A percentile compares a stretch with the other conserved stretches of the same genome.
phyloP scores from a whole-genome alignment of 2,888 invertebrate species.

The Agriopis aurantiaria region DNA sequence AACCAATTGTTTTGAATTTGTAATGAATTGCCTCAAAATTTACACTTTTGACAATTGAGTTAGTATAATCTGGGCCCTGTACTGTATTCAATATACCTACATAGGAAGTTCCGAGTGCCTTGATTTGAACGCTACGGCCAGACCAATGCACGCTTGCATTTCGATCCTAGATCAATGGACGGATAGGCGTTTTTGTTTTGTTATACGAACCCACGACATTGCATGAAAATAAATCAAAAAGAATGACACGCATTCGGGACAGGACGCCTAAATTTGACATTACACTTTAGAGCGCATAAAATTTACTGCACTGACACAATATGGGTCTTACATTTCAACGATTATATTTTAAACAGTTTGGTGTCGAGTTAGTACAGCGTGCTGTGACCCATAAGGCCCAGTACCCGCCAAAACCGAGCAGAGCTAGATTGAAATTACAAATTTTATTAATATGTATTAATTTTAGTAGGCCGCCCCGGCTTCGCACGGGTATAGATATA shows the following conservation, averaged over 20 bases:
- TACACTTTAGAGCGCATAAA: background rate
- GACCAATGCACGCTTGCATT: conserved; percentile 2
- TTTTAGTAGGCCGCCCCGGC: too few species aligned
- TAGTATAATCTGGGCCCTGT: too few species aligned
- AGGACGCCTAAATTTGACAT: too few species aligned
- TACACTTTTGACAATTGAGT: too few species aligned
- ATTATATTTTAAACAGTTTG: background rate
- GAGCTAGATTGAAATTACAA: background rate
- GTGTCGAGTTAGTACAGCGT: background rate
- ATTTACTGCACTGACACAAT: background rate
- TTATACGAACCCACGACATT: conserved; percentile 12
- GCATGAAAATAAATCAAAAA: background rate
- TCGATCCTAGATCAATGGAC: background rate
- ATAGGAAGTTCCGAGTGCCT: background rate
- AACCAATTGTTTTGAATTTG: too few species aligned
- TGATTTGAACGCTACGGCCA: background rate
- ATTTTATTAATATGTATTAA: too few species aligned
- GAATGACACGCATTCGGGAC: too few species aligned
- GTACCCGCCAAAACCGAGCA: background rate
- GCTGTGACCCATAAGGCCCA: background rate
- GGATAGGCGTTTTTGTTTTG: background rate
- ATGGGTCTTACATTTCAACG: background rate
- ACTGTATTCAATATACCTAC: too few species aligned
- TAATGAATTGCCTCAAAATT: too few species aligned
- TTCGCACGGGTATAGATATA: too few species aligned